Conservation (phyloP, 2,113 vertebrate species). For the Elaphurus davidianus region DNA sequence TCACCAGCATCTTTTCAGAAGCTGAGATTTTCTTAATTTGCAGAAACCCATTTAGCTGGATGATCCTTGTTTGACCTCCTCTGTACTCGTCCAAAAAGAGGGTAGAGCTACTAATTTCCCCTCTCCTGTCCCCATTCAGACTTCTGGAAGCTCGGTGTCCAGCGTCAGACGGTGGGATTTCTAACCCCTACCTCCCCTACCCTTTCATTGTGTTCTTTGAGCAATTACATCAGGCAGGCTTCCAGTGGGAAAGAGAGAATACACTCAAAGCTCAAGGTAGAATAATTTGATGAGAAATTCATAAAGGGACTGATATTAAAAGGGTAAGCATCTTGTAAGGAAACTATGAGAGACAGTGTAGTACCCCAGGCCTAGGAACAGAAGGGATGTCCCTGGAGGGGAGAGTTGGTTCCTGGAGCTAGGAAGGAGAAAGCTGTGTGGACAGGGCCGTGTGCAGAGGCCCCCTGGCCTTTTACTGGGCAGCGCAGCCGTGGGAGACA, state of each 20-base stretch:
- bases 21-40: neutral
- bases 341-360: neutral
- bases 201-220: neutral
- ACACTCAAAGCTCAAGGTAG: neutral
- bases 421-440: neutral
- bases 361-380: neutral
- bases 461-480: neutral
- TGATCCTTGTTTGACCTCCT: neutral
- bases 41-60: neutral
- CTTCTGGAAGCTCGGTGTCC: neutral
- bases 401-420: neutral
- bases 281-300: neutral
- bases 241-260: neutral
- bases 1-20: neutral
- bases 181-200: neutral
- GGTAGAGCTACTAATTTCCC: neutral
- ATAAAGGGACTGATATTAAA: neutral
- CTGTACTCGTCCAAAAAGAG: neutral
- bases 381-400: neutral
- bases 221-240: neutral
- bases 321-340: neutral
- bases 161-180: neutral
- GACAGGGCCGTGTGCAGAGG: neutral
- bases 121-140: fast-evolving
- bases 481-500: neutral